Evolutionary conservation across 2,113 vertebrate species (phyloP).

Genomic region (Hucho hucho): DNA sequence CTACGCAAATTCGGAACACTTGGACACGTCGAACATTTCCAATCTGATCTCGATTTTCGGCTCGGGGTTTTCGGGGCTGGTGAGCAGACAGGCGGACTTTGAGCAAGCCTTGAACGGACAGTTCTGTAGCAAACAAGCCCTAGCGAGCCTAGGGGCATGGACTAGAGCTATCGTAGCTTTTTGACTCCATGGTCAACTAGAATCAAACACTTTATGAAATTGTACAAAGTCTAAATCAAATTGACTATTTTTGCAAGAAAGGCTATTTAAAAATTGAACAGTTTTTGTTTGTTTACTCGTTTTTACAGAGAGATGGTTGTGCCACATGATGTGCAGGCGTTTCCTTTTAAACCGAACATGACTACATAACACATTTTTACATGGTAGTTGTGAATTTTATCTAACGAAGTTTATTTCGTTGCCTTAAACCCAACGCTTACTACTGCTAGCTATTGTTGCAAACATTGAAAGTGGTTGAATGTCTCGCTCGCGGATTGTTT

Average conservation of each 20-base stretch:
- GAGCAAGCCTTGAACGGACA: constrained; percentile 86
- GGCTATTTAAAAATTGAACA: constrained; percentile 74
- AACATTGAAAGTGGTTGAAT: constrained; percentile 60
- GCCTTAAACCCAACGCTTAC: constrained; percentile 72
- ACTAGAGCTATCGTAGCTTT: constrained; percentile 94
- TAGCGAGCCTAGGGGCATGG: constrained; percentile 92
- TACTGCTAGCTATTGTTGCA: constrained; percentile 60
- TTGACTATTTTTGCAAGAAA: constrained; percentile 85
- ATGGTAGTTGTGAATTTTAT: constrained; percentile 51
- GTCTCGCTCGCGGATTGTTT: constrained; percentile 55
- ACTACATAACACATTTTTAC: constrained; percentile 53
- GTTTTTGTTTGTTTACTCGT: constrained; percentile 43
- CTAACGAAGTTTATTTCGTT: constrained; percentile 61
- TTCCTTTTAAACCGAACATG: constrained; percentile 47
- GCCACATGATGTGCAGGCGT: constrained; percentile 54
- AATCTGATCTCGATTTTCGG: constrained; percentile 97
- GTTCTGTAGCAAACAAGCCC: constrained; percentile 92
- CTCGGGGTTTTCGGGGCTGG: constrained; percentile 89
- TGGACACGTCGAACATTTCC: constrained; percentile 93
- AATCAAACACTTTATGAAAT: constrained; percentile 56
- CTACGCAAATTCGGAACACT: constrained; percentile 68
- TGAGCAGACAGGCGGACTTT: constrained; percentile 88
- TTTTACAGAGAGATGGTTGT: constrained; percentile 45
- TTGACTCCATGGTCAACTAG: constrained; percentile 64
- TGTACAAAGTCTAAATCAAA: constrained; percentile 57